A percentile compares a stretch with the other conserved stretches of the same genome.
phyloP scores from a whole-genome alignment of 2,888 invertebrate genomes.

The Eubasilissa splendida region DNA sequence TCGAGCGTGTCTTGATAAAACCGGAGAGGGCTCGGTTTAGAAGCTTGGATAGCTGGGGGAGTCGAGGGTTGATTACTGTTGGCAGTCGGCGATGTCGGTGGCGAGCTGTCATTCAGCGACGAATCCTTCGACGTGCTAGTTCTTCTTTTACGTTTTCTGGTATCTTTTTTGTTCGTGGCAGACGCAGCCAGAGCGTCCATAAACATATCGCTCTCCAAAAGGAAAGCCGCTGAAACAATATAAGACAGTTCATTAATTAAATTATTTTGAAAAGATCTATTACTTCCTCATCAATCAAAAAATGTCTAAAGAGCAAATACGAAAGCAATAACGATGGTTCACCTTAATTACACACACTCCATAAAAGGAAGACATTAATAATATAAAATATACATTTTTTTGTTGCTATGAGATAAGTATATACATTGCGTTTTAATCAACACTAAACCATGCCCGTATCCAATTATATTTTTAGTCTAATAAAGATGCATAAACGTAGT shows the following conservation, averaged over 20 bases:
- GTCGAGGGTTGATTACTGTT: conserved; percentile 51
- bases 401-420: no score
- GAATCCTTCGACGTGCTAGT: conserved; percentile 81
- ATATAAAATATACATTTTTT: no score
- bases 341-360: no score
- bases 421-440: no score
- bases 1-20: conserved; percentile 96
- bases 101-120: conserved; percentile 67
- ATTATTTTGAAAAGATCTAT: not conserved
- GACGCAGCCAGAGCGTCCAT: conserved; percentile 91
- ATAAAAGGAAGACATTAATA: no score
- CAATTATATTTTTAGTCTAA: no score
- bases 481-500: no score
- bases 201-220: conserved; percentile 94
- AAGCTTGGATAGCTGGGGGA: conserved; percentile 62
- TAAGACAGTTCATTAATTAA: not conserved
- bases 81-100: conserved; percentile 69
- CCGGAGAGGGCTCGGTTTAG: conserved; percentile 74
- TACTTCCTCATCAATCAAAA: not conserved
- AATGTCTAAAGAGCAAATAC: conserved; percentile 13
- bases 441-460: no score
- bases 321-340: conserved; percentile 18
- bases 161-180: conserved; percentile 82
- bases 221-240: conserved; percentile 75
- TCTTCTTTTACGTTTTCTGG: conserved; percentile 85